Evolutionary conservation across 2,113 vertebrate species (phyloP).

Genomic region (Tricholaema leucomelas): DNA sequence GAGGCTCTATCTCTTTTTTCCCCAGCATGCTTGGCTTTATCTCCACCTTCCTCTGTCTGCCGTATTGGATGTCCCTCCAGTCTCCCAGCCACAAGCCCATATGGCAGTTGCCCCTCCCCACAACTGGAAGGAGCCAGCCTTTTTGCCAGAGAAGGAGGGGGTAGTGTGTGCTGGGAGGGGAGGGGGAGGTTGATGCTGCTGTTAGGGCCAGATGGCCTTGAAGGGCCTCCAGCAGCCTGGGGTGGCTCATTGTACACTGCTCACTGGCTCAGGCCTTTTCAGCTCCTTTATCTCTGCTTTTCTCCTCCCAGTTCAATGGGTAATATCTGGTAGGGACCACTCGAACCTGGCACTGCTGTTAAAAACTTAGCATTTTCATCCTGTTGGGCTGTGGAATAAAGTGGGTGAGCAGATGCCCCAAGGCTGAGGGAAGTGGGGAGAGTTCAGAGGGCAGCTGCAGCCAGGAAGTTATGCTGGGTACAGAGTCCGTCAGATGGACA

Average conservation of each 20-base stretch:
- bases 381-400: not conserved
- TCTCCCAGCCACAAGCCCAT: not conserved
- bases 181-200: not conserved
- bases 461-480: not conserved
- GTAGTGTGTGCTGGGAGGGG: not conserved
- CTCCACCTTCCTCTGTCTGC: not conserved
- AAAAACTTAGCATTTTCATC: not conserved
- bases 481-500: not conserved
- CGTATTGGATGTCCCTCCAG: not conserved
- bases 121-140: not conserved
- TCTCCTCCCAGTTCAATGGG: not conserved
- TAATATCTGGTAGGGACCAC: not conserved
- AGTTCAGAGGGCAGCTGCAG: not conserved
- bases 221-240: not conserved
- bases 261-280: not conserved
- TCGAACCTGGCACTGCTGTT: not conserved
- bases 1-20: not conserved
- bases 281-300: slow-evolving; percentile 5
- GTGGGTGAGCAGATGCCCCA: not conserved
- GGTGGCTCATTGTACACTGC: not conserved
- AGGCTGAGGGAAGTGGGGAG: not conserved
- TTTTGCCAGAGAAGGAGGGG: not conserved
- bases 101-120: not conserved
- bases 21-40: not conserved
- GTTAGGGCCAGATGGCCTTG: slow-evolving; percentile 30